Percentiles rank a stretch among this genome's conserved stretches.
Evolutionary conservation across 2,888 invertebrate genomes (phyloP).

Genomic region (Stenurella melanura): DNA sequence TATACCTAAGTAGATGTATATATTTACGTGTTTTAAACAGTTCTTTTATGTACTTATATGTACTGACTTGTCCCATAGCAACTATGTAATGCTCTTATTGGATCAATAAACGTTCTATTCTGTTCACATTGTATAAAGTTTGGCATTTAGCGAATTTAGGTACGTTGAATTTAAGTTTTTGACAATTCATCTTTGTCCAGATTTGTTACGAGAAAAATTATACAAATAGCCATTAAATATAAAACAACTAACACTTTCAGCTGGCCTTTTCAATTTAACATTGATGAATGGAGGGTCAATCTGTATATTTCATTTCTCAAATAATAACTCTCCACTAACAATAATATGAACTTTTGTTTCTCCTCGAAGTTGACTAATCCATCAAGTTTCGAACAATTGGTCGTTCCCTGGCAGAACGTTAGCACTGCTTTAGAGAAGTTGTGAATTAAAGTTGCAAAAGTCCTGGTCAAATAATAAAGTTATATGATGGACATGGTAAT

Average conservation of each 20-base stretch:
- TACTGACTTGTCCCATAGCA: too few species aligned
- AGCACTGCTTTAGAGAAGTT: slow-evolving; percentile 18
- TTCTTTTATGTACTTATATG: too few species aligned
- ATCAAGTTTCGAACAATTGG: slow-evolving; percentile 34
- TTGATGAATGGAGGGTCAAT: slow-evolving; percentile 16
- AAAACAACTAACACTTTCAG: background rate
- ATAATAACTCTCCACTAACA: slow-evolving; percentile 30
- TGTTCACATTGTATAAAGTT: too few species aligned
- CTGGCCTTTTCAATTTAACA: background rate
- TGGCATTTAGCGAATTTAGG: too few species aligned
- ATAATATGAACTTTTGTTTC: slow-evolving; percentile 31
- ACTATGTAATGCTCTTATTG: too few species aligned
- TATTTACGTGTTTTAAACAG: too few species aligned
- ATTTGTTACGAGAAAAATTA: too few species aligned
- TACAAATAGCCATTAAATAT: too few species aligned
- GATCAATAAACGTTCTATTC: too few species aligned
- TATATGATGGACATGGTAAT: slow-evolving; percentile 42
- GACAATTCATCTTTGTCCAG: too few species aligned
- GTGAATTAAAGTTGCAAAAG: slow-evolving; percentile 36
- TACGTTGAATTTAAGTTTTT: too few species aligned
- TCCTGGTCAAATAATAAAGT: slow-evolving; percentile 39
- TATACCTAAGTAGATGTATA: too few species aligned
- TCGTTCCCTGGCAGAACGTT: slow-evolving; percentile 6
- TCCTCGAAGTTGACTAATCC: slow-evolving; percentile 35
- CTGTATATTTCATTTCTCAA: slow-evolving; percentile 17